phyloP scores from a whole-genome alignment of 2,888 invertebrate species.

The Amphipoea lucens region DNA sequence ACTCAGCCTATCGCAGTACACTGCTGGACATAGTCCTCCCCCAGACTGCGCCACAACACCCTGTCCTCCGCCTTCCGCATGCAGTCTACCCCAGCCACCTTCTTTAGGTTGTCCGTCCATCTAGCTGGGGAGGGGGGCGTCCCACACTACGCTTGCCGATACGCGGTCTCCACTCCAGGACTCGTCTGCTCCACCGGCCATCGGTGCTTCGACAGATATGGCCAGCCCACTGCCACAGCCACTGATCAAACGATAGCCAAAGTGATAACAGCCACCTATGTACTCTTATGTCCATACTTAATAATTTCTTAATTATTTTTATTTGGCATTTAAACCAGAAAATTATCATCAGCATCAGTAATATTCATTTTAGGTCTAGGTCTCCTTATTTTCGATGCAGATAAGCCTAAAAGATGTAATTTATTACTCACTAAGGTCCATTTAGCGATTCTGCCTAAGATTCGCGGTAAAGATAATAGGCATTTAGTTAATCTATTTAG shows the following conservation, averaged over 20 bases:
- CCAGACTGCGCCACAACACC: no score
- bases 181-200: no score
- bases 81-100: no score
- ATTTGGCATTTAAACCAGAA: background rate
- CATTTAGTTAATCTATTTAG: conserved; percentile 30
- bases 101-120: no score
- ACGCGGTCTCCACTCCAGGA: no score
- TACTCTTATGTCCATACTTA: background rate
- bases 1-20: no score
- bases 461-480: background rate
- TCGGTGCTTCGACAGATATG: no score
- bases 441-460: conserved; percentile 11
- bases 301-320: background rate
- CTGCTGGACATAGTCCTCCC: no score
- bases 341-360: background rate
- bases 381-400: background rate
- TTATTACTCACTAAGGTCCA: background rate
- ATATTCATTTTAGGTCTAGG: background rate
- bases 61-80: no score
- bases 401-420: conserved; percentile 13
- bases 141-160: no score
- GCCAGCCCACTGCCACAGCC: no score
- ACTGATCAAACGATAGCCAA: background rate
- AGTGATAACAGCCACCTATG: background rate
- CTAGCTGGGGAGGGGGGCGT: no score